phyloP scores from a whole-genome alignment of 2,113 vertebrate species.

The Loxodonta africana region DNA sequence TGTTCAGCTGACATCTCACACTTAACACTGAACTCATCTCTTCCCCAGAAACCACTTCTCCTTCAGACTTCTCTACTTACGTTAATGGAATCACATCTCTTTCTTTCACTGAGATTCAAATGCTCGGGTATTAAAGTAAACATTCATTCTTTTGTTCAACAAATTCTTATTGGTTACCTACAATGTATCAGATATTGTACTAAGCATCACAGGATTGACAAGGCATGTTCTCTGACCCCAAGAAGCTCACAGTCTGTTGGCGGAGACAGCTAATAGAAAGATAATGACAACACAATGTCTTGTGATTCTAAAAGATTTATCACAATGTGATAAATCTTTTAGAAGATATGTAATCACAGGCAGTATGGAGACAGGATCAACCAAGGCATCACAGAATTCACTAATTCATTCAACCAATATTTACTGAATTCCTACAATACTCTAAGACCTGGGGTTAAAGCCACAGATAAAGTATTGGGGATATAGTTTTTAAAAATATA shows the following conservation, averaged over 20 bases:
- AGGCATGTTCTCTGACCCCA: background rate
- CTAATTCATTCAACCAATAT: background rate
- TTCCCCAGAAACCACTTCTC: background rate
- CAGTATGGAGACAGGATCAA: background rate
- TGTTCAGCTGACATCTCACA: background rate
- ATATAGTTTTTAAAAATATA: slow-evolving; percentile 7
- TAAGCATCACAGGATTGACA: background rate
- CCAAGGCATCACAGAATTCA: background rate
- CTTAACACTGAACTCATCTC: background rate
- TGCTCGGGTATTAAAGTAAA: background rate
- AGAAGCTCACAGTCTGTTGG: background rate
- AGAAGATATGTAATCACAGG: background rate
- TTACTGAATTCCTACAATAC: background rate
- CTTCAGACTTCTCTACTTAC: slow-evolving; percentile 14
- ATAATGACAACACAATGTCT: background rate
- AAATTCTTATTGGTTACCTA: background rate
- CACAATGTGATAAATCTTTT: background rate
- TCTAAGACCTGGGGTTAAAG: background rate
- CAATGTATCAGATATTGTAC: background rate
- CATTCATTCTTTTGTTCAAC: background rate
- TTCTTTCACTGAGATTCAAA: background rate
- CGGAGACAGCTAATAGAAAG: background rate
- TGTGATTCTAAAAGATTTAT: too few species aligned
- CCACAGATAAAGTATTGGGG: background rate
- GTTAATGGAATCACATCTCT: background rate